These are phyloP conservation scores for Chlamydotis undulata DNA, from an alignment of 2,113 vertebrate species.

Conservation along the genomic window DNA sequence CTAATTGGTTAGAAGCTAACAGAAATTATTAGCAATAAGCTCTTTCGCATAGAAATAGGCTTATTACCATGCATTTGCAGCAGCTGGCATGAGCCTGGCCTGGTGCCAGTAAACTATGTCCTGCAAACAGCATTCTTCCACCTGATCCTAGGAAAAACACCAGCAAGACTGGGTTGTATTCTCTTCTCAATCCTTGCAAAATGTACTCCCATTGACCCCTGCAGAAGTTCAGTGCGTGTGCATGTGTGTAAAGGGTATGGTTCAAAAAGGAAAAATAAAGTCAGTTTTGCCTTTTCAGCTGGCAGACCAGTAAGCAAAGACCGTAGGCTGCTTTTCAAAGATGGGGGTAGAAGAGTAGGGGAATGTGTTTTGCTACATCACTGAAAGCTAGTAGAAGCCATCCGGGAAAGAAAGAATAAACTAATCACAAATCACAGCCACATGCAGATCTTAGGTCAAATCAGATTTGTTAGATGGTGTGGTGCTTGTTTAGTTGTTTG, in stretches of 20 bases:
- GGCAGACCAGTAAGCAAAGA: not conserved
- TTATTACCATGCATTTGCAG: slow-evolving; percentile 7
- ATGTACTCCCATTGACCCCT: not conserved
- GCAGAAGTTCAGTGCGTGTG: not conserved
- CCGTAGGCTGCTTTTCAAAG: not conserved
- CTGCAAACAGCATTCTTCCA: not conserved
- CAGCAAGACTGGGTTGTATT: not conserved
- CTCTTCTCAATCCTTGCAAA: not conserved
- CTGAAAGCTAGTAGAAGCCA: not conserved
- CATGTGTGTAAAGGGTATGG: not conserved
- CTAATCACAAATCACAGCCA: not conserved
- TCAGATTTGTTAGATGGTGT: not conserved
- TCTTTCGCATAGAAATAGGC: slow-evolving; percentile 9
- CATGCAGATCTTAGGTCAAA: not conserved
- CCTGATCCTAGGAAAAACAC: not conserved
- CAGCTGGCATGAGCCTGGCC: not conserved
- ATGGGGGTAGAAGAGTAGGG: not conserved
- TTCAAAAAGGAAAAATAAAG: not conserved
- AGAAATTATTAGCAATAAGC: slow-evolving; percentile 41
- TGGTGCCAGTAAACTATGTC: not conserved
- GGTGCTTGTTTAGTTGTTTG: not conserved
- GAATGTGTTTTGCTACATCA: not conserved
- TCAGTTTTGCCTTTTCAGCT: not conserved
- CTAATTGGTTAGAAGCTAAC: not conserved
- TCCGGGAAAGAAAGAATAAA: not conserved